Conservation (phyloP, 23 tunicate species). For the Trididemnum nubilum region DNA sequence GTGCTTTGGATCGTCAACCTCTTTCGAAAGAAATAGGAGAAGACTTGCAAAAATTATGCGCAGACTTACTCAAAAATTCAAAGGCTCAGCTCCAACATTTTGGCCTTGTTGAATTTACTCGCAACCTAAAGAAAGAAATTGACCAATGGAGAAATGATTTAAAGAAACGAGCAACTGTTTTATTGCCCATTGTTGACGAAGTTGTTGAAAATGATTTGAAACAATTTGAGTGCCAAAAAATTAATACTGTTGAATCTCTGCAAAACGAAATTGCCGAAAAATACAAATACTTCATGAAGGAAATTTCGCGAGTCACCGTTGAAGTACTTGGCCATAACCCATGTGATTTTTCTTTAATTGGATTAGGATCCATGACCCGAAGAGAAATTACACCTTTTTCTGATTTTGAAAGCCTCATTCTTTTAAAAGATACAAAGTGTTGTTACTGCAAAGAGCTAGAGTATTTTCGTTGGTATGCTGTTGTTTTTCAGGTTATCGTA, state of each 20-base stretch:
- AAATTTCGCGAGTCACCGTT: not conserved
- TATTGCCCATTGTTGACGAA: not conserved
- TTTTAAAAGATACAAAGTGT: conserved; percentile 20
- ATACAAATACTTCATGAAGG: not conserved
- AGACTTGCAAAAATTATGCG: not conserved
- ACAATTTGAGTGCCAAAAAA: not conserved
- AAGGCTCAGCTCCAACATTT: not conserved
- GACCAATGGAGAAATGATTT: not conserved
- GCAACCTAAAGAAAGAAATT: not conserved
- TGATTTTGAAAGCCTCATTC: conserved; percentile 54
- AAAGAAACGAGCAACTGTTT: not conserved
- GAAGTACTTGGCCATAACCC: not conserved
- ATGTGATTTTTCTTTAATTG: not conserved
- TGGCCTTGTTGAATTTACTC: not conserved
- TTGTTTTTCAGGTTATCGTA: conserved; percentile 20
- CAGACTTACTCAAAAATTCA: not conserved
- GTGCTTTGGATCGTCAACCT: not conserved
- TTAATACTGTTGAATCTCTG: not conserved
- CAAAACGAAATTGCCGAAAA: conserved; percentile 2
- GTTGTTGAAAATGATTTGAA: not conserved
- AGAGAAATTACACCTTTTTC: conserved; percentile 55
- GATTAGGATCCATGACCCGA: conserved; percentile 38
- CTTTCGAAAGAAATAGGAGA: not conserved
- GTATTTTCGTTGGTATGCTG: conserved; percentile 40
- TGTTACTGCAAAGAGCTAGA: conserved; percentile 10